Evolutionary conservation across 2,888 invertebrate species (phyloP).

Genomic region (Bellardia pandia): DNA sequence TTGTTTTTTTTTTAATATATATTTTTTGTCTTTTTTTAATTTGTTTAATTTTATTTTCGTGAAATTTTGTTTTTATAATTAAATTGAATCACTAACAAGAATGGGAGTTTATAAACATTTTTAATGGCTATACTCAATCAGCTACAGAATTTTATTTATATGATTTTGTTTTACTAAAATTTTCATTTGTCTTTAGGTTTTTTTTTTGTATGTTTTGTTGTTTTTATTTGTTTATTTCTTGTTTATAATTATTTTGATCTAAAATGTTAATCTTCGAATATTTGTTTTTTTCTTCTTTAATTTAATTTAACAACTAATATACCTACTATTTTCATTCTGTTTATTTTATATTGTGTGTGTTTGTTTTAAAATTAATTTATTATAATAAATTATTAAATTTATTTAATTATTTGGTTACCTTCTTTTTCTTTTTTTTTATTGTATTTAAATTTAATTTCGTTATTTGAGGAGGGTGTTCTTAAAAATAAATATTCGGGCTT

Average conservation of each 20-base stretch:
- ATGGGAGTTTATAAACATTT: constrained; percentile 68
- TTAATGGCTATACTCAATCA: constrained; percentile 64
- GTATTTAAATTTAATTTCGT: constrained; percentile 43
- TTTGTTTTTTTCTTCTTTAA: constrained; percentile 22
- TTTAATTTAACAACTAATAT: constrained; percentile 66
- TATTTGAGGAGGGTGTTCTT: constrained; percentile 57
- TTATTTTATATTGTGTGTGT: constrained; percentile 10
- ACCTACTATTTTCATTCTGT: constrained; percentile 35
- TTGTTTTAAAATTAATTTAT: constrained; percentile 41
- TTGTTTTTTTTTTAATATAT: not conserved
- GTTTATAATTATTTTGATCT: constrained; percentile 73
- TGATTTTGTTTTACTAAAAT: constrained; percentile 45
- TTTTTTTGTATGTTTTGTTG: not conserved
- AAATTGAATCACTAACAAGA: constrained; percentile 72
- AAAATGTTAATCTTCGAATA: constrained; percentile 73
- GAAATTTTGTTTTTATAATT: constrained; percentile 53
- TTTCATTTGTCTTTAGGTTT: constrained; percentile 38
- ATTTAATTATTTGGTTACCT: constrained; percentile 66
- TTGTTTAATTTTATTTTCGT: constrained; percentile 15
- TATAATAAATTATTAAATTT: constrained; percentile 63
- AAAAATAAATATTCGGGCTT: constrained; percentile 50
- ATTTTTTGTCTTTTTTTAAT: constrained; percentile 12
- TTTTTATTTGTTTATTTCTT: not conserved
- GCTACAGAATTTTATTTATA: constrained; percentile 75
- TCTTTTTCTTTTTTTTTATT: constrained; percentile 13